Evolutionary conservation across 2,888 invertebrate genomes (phyloP).

Genomic region (Nemotelus nigrinus): DNA sequence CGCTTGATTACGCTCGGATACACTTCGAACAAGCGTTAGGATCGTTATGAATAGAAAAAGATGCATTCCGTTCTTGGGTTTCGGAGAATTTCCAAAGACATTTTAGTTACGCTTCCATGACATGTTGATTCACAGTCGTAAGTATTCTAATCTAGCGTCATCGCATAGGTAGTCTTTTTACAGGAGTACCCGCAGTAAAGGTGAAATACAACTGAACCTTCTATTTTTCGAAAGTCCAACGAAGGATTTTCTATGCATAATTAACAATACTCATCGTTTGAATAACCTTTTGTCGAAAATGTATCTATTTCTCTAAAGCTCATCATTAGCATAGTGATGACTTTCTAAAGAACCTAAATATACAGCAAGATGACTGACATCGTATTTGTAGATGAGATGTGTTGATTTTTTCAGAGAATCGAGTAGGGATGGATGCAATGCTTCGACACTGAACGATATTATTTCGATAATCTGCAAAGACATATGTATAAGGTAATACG

Average conservation of each 20-base stretch:
- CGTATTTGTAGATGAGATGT: not conserved
- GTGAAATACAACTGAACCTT: too few relatives aligned
- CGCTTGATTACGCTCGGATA: slow-evolving; percentile 10
- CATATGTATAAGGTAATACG: too few relatives aligned
- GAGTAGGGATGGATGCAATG: too few relatives aligned
- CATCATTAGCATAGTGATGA: slow-evolving; percentile 36
- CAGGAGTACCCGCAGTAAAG: slow-evolving; percentile 8
- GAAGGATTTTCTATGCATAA: slow-evolving; percentile 43
- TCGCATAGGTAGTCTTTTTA: not conserved
- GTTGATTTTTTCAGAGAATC: not conserved
- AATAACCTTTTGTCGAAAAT: slow-evolving; percentile 32
- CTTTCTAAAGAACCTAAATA: slow-evolving; percentile 25
- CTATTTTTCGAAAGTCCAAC: slow-evolving; percentile 3
- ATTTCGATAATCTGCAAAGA: too few relatives aligned
- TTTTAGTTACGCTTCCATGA: slow-evolving; percentile 65
- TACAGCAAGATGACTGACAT: slow-evolving; percentile 6
- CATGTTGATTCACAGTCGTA: slow-evolving; percentile 55
- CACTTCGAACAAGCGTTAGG: not conserved
- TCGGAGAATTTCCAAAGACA: slow-evolving; percentile 17
- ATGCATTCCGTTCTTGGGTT: not conserved
- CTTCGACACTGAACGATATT: too few relatives aligned
- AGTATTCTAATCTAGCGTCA: not conserved
- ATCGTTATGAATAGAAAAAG: not conserved
- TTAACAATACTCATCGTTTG: slow-evolving; percentile 43
- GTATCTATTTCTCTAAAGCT: slow-evolving; percentile 41